Percentiles rank a stretch among this genome's conserved stretches.
Evolutionary conservation across 2,113 vertebrate genomes (phyloP).

Genomic region (Potamarius usumacintae): DNA sequence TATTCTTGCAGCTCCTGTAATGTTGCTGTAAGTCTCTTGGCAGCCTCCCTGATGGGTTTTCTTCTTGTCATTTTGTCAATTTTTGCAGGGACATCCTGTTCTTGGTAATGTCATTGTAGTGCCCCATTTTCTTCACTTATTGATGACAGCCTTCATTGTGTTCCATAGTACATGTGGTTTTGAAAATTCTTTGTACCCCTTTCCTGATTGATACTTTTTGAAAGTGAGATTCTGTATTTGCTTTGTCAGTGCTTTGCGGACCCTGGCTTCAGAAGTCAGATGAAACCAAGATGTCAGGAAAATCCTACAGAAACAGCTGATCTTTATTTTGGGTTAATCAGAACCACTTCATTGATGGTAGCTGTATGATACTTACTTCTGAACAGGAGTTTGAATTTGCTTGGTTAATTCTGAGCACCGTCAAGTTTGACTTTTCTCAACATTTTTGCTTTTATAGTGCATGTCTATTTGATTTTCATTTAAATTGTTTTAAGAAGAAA

Average conservation of each 20-base stretch:
- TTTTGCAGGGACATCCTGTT: not conserved
- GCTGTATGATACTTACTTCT: not conserved
- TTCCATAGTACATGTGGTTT: not conserved
- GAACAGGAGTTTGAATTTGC: not conserved
- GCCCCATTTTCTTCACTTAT: not conserved
- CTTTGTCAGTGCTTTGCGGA: not conserved
- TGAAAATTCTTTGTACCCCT: not conserved
- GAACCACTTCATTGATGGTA: not conserved
- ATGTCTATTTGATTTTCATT: too few relatives aligned
- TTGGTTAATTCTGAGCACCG: not conserved
- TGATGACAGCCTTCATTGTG: not conserved
- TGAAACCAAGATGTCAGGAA: not conserved
- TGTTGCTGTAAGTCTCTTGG: not conserved
- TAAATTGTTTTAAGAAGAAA: too few relatives aligned
- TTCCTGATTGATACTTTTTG: not conserved
- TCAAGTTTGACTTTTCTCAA: not conserved
- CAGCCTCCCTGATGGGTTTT: not conserved
- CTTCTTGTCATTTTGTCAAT: not conserved
- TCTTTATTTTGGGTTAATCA: not conserved
- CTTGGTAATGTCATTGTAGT: not conserved
- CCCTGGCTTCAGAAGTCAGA: not conserved
- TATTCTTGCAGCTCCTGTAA: not conserved
- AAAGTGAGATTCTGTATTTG: not conserved
- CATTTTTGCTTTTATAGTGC: too few relatives aligned
- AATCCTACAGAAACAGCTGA: not conserved